A percentile compares a stretch with the other conserved stretches of the same genome.
Evolutionary conservation across 2,113 vertebrate species (phyloP).

Genomic region (Anhinga rufa): DNA sequence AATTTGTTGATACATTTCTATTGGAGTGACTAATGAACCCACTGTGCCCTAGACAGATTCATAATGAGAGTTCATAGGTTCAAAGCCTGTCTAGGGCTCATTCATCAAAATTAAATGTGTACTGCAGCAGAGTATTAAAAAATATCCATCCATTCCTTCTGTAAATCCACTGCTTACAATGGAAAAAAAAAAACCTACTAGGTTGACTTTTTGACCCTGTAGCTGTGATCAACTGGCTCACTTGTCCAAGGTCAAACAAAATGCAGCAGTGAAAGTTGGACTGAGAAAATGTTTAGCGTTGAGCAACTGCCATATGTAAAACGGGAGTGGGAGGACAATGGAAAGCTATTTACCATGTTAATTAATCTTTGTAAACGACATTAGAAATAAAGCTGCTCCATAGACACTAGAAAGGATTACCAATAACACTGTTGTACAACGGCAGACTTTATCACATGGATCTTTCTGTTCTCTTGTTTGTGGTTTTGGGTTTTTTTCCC

Average conservation of each 20-base stretch:
- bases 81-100: constrained; percentile 53
- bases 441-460: not conserved
- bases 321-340: not conserved
- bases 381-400: not conserved
- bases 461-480: not conserved
- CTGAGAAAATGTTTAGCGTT: not conserved
- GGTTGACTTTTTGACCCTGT: constrained; percentile 33
- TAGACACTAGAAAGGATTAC: not conserved
- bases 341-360: not conserved
- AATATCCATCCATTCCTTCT: constrained; percentile 33
- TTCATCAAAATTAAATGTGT: constrained; percentile 66
- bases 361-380: not conserved
- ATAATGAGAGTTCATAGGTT: constrained; percentile 69
- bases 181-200: constrained; percentile 28
- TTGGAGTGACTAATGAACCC: constrained; percentile 64
- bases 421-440: not conserved
- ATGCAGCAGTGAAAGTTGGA: not conserved
- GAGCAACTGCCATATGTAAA: not conserved
- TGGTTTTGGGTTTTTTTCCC: not conserved
- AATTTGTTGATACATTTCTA: constrained; percentile 60
- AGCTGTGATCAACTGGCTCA: constrained; percentile 26
- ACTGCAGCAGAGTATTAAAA: constrained; percentile 41
- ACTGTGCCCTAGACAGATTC: constrained; percentile 62
- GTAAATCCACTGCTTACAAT: constrained; percentile 30
- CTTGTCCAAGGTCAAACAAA: constrained; percentile 43